These are phyloP conservation scores for Amblyjoppa fuscipennis DNA, from an alignment of 2,888 invertebrate genomes.

Conservation along the genomic window DNA sequence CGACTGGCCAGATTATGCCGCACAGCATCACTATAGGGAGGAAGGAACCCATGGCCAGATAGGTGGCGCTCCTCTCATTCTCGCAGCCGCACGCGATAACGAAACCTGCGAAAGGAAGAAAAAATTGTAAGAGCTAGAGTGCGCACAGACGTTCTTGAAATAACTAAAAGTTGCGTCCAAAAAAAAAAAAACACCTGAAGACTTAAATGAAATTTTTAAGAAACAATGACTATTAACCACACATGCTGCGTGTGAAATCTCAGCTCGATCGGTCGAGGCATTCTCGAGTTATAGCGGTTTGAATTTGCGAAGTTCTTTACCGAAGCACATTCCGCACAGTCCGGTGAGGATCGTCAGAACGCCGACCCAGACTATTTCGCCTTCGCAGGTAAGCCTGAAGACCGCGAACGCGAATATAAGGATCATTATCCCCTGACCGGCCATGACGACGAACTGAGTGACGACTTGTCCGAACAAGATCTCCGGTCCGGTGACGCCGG, in stretches of 20 bases:
- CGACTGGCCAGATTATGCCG: slow-evolving; percentile 97
- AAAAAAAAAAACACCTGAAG: not conserved
- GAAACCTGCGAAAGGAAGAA: slow-evolving; percentile 87
- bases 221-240: too few species aligned
- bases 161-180: not conserved
- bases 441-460: slow-evolving; percentile 95
- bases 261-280: too few species aligned
- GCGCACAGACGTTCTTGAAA: too few species aligned
- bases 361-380: slow-evolving; percentile 91
- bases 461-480: slow-evolving; percentile 94
- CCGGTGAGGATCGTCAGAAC: slow-evolving; percentile 93
- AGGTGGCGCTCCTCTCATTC: slow-evolving; percentile 94
- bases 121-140: not conserved
- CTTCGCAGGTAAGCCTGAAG: slow-evolving; percentile 92
- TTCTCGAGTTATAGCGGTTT: too few species aligned
- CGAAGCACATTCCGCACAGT: slow-evolving; percentile 97
- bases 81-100: slow-evolving; percentile 93
- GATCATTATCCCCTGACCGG: slow-evolving; percentile 93
- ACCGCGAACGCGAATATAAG: slow-evolving; percentile 92
- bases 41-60: slow-evolving; percentile 94
- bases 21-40: slow-evolving; percentile 94
- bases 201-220: not conserved
- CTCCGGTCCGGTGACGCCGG: slow-evolving; percentile 92
- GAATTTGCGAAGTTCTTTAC: slow-evolving; percentile 85
- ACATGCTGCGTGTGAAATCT: too few species aligned